These are phyloP conservation scores for Morinoia aosen DNA, from an alignment of 2,888 invertebrate genomes.

Conservation along the genomic window DNA sequence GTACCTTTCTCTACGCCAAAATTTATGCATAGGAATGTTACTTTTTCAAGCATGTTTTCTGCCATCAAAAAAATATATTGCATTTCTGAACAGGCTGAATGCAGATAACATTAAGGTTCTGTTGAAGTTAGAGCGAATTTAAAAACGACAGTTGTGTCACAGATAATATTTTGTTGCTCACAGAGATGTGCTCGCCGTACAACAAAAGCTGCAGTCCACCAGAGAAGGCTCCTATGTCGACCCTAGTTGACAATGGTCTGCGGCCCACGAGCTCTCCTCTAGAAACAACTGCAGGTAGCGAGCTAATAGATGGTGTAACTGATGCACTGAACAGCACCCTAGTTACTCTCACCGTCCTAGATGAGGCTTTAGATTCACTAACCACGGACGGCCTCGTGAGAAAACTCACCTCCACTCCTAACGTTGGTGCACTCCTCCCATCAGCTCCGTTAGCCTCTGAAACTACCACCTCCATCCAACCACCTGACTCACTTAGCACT, in stretches of 20 bases:
- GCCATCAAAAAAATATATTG: background rate
- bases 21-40: background rate
- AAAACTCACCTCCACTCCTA: background rate
- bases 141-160: background rate
- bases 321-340: slow-evolving; percentile 23
- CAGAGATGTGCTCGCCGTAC: slow-evolving; percentile 14
- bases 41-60: background rate
- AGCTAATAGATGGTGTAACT: background rate
- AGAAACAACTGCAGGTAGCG: background rate
- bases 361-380: background rate
- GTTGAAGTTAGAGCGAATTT: background rate
- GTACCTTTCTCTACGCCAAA: background rate
- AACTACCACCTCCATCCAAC: background rate
- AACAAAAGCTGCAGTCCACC: background rate
- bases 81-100: background rate
- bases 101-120: background rate
- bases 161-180: background rate
- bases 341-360: background rate
- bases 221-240: background rate
- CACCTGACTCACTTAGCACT: background rate
- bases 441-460: background rate
- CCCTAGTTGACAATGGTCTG: background rate
- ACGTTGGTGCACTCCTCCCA: background rate
- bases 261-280: background rate
- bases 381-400: background rate